phyloP scores from a whole-genome alignment of 2,113 vertebrate species.

The Motacilla alba region DNA sequence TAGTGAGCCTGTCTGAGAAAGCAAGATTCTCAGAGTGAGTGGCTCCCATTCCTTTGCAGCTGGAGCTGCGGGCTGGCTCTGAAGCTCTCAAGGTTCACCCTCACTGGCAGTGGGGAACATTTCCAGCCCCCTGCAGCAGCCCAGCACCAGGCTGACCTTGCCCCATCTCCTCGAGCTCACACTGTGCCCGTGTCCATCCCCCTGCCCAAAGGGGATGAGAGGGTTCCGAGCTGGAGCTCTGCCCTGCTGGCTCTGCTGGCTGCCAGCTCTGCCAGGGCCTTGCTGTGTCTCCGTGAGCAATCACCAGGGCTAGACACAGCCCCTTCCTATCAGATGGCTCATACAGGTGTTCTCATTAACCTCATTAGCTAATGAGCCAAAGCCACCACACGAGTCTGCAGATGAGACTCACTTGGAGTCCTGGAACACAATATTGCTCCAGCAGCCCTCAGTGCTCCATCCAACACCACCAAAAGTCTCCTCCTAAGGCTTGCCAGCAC shows the following conservation, averaged over 20 bases:
- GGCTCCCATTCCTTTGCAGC: neutral
- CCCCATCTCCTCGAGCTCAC: neutral
- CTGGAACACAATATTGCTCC: neutral
- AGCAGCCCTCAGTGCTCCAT: neutral
- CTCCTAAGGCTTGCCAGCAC: neutral
- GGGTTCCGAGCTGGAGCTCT: neutral
- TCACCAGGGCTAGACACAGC: neutral
- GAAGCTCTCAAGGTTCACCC: neutral
- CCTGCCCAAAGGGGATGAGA: neutral
- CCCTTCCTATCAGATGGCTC: neutral
- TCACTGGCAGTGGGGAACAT: neutral
- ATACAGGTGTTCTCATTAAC: conserved; percentile 21
- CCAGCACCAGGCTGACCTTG: neutral
- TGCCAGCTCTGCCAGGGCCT: neutral
- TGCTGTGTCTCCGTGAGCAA: neutral
- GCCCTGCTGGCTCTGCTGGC: neutral
- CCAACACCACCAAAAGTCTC: neutral
- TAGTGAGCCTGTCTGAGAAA: neutral
- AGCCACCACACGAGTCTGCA: neutral
- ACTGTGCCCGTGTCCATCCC: neutral
- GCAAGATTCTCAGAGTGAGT: neutral
- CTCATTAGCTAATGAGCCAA: conserved; percentile 43
- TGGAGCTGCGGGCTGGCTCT: neutral
- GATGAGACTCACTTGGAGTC: neutral
- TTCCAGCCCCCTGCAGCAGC: neutral